Conservation (phyloP, 2,888 invertebrate species). For the Pseudolycoriella hygida region DNA sequence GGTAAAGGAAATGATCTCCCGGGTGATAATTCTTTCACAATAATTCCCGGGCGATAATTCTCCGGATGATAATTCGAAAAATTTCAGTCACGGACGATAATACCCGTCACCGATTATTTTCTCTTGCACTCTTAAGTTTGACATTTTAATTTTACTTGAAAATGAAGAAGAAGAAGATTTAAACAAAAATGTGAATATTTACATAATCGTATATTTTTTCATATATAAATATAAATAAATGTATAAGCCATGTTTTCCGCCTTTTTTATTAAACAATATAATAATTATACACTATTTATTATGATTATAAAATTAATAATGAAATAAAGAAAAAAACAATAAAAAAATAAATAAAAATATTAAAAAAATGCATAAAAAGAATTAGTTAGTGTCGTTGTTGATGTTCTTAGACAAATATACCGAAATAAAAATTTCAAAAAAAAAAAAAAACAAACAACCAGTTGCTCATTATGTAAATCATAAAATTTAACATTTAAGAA, state of each 20-base stretch:
- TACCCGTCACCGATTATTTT: too few relatives aligned
- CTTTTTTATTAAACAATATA: background rate
- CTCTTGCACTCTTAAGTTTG: too few relatives aligned
- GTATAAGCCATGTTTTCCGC: background rate
- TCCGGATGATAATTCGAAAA: too few relatives aligned
- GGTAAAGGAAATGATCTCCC: too few relatives aligned
- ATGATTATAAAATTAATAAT: too few relatives aligned
- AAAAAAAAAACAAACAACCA: constrained; percentile 1
- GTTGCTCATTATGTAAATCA: constrained; percentile 3
- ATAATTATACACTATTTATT: background rate
- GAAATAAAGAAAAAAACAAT: background rate
- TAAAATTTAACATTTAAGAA: background rate
- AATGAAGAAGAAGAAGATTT: background rate
- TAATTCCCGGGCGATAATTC: too few relatives aligned
- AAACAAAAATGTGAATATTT: background rate
- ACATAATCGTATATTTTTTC: constrained; percentile 1
- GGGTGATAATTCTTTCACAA: too few relatives aligned
- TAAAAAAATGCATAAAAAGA: background rate
- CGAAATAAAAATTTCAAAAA: constrained; percentile 2
- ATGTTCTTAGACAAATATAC: constrained; percentile 3
- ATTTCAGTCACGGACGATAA: too few relatives aligned
- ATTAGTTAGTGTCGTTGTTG: constrained; percentile 3
- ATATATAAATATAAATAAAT: too few relatives aligned
- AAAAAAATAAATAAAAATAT: background rate
- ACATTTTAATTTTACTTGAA: background rate